Percentiles rank a stretch among this genome's conserved stretches.
Conservation (phyloP, 2,888 invertebrate species). For the Pandemis cinnamomeana region DNA sequence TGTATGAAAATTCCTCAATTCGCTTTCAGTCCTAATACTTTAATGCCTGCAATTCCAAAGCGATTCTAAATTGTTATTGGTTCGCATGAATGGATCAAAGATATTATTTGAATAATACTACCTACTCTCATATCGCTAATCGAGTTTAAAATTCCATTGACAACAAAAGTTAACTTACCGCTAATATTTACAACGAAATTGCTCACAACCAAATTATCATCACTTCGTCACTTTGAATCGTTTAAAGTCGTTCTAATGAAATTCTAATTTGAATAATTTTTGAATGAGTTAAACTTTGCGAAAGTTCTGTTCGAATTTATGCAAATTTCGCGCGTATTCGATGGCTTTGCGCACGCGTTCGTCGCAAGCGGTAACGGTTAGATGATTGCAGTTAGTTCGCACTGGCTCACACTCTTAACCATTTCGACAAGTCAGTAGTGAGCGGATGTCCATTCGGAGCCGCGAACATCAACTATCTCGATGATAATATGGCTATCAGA, state of each 20-base stretch:
- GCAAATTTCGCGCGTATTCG: conserved; percentile 55
- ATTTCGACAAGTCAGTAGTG: conserved; percentile 67
- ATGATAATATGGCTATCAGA: conserved; percentile 41
- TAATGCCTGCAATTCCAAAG: background rate
- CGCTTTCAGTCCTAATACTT: background rate
- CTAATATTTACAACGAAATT: conserved; percentile 39
- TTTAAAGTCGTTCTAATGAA: background rate
- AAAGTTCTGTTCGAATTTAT: conserved; percentile 51
- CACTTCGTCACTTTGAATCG: conserved; percentile 35
- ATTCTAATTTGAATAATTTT: background rate
- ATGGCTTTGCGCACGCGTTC: conserved; percentile 66
- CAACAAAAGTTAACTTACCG: conserved; percentile 33
- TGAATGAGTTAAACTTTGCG: conserved; percentile 4
- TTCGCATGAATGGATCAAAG: background rate
- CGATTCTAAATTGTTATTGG: conserved; percentile 14
- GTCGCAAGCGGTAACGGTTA: conserved; percentile 65
- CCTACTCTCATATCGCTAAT: background rate
- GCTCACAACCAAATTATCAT: conserved; percentile 41
- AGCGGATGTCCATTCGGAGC: conserved; percentile 65
- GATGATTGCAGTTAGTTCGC: conserved; percentile 73
- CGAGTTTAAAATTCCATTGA: conserved; percentile 7
- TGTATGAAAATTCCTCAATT: background rate
- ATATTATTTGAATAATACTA: background rate
- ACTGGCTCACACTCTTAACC: conserved; percentile 73
- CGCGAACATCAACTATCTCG: conserved; percentile 49